These are phyloP conservation scores for Oreortyx pictus DNA, from an alignment of 2,797 vertebrate species.

Conservation along the genomic window DNA sequence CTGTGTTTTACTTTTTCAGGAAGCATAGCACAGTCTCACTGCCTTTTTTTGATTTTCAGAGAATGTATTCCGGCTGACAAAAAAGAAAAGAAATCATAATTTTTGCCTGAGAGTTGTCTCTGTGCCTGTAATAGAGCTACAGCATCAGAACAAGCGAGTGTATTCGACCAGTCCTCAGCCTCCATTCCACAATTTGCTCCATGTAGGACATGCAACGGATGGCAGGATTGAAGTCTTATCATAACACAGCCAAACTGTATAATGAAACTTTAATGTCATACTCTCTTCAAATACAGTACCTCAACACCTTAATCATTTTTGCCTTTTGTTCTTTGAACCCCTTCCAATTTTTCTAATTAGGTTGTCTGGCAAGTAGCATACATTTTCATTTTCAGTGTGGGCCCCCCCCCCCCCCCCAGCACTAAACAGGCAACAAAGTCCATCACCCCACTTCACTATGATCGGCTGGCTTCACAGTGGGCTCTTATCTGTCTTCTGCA, in stretches of 20 bases:
- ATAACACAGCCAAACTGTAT: background rate
- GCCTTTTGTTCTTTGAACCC: background rate
- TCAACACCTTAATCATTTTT: background rate
- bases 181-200: background rate
- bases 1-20: background rate
- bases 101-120: background rate
- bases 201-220: background rate
- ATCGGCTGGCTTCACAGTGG: background rate
- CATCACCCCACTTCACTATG: background rate
- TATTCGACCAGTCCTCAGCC: background rate
- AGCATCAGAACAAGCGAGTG: background rate
- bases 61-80: background rate
- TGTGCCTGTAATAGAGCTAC: background rate
- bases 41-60: background rate
- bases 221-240: background rate
- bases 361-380: background rate
- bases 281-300: background rate
- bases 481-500: background rate
- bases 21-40: background rate
- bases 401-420: background rate
- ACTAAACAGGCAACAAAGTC: background rate
- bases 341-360: background rate
- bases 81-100: background rate
- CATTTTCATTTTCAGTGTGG: background rate
- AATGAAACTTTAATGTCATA: slow-evolving; percentile 21